Evolutionary conservation across 2,797 vertebrate species (phyloP).

Genomic region (Danio tinwini): DNA sequence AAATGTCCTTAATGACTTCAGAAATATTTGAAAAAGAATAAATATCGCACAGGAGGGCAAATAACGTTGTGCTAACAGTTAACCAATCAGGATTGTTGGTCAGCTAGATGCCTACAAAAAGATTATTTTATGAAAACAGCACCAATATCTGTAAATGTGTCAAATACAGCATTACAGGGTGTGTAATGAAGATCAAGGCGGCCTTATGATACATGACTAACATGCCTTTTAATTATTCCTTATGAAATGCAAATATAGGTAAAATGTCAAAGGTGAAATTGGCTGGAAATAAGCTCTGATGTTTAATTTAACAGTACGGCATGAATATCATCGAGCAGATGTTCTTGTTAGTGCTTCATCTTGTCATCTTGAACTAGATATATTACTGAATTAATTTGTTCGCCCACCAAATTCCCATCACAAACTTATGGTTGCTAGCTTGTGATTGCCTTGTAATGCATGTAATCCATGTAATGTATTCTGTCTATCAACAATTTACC

Average conservation of each 20-base stretch:
- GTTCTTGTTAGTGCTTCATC: conserved; percentile 43
- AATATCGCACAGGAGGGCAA: too few species aligned
- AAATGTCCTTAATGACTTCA: too few species aligned
- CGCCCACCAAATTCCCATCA: background rate
- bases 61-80: too few species aligned
- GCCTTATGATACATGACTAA: background rate
- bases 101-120: background rate
- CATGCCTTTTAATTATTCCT: conserved; percentile 6
- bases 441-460: background rate
- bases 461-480: too few species aligned
- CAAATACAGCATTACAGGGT: background rate
- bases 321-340: background rate
- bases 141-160: background rate
- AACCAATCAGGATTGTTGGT: background rate
- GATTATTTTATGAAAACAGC: background rate
- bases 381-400: conserved; percentile 22
- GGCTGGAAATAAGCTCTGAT: conserved; percentile 16
- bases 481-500: background rate
- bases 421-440: background rate
- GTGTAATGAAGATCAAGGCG: background rate
- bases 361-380: conserved; percentile 43
- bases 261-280: conserved; percentile 42
- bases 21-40: too few species aligned
- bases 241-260: conserved; percentile 31
- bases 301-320: conserved; percentile 37